phyloP scores from a whole-genome alignment of 2,888 invertebrate genomes.

The Caenorhabditis angaria region DNA sequence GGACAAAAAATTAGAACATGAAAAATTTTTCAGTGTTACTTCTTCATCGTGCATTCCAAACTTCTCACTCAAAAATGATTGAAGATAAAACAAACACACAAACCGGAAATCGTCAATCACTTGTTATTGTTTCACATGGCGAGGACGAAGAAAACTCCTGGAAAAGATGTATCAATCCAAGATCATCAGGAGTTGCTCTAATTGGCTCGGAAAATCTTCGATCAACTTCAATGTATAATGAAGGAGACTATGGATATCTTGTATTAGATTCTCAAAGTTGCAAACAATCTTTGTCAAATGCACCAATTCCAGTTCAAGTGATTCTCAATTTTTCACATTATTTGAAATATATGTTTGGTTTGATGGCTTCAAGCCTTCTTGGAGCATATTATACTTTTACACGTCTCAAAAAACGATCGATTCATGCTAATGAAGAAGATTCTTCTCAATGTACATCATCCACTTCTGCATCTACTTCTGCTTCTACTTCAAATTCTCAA shows the following conservation, averaged over 20 bases:
- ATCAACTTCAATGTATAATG: slow-evolving; percentile 20
- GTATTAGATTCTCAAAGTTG: slow-evolving; percentile 12
- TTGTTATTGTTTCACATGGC: not conserved
- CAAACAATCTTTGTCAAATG: not conserved
- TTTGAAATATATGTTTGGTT: not conserved
- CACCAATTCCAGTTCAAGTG: not conserved
- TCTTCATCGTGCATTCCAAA: slow-evolving; percentile 17
- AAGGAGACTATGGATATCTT: slow-evolving; percentile 28
- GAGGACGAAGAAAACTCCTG: not conserved
- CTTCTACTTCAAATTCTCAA: not conserved
- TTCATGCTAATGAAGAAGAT: not conserved
- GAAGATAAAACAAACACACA: slow-evolving; percentile 17
- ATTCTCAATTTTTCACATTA: not conserved
- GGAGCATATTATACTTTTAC: not conserved
- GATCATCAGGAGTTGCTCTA: not conserved
- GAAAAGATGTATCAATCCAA: not conserved
- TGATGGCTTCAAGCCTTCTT: not conserved
- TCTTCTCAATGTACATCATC: not conserved
- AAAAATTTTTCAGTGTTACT: slow-evolving; percentile 16
- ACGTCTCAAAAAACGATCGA: not conserved
- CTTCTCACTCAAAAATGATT: slow-evolving; percentile 31
- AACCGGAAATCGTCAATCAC: not conserved
- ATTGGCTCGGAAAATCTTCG: slow-evolving; percentile 31
- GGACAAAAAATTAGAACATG: not conserved
- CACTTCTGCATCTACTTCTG: too few relatives aligned